Evolutionary conservation across 2,888 invertebrate genomes (phyloP), one percentile per base, ranked within the genome.

Genomic region (Lagria hirta): DNA sequence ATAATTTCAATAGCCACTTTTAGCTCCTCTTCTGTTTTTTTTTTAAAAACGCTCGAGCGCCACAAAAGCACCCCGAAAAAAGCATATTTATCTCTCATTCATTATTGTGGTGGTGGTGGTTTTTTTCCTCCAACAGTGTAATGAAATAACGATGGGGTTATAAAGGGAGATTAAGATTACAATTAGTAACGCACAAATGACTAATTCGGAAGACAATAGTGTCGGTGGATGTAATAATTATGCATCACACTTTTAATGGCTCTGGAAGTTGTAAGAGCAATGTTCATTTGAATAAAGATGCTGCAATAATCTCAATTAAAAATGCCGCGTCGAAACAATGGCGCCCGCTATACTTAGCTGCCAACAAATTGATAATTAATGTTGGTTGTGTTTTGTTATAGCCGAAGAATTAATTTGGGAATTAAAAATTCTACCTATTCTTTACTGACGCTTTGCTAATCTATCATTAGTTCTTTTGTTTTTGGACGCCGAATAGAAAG

Each of bases 241-340:
- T 71, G 70, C 71, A n/a, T n/a, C n/a, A 65, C 62, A 70, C 68
- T 69, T 70, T 69, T 70, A 70, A 69, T 69, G 69, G 65, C 62
- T 60, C 55, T 54, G 57, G 61, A 61, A 57, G 58, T 56, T 57
- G 59, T 57, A 58, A 61, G 62, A 65, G 65, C 62, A 64, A 65
- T 58, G 65, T 66, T 68, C 66, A 66, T 70, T 70, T 67, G 69
- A 68, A 70, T 69, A 66, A 68, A 68, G 69, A 69, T 67, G 69
- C 68, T 66, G 69, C 70, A 70, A 71, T 71, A 71, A 71, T 71
- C 67, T 66, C 71, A 71, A 71, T 71, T 71, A 71, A 71, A 71
- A 71, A 71, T 70, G 69, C 66, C 66, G 62, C 63, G 63, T 57
- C 62, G 64, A 64, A 66, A 69, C 69, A 69, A 71, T 69, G 66